Base-by-base conservation (phyloP, 2,113 vertebrate species). In the Procapra przewalskii region DNA sequence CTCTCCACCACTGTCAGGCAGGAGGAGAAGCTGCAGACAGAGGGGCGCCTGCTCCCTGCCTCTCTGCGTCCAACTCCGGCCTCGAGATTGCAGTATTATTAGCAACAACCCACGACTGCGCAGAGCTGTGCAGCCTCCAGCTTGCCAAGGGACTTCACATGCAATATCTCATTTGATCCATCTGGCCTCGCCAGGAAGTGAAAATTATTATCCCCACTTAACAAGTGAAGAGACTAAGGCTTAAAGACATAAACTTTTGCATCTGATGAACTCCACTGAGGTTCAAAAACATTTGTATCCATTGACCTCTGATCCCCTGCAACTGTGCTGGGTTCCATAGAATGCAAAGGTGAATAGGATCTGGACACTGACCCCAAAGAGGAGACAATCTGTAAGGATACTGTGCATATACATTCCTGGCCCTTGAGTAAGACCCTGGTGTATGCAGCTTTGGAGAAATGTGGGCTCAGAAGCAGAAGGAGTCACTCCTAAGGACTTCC, bases 31-130 rank as follows among this genome's bases (percentile, higher is more conserved):
- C 85, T 86, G 43, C 62, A 97, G 94, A 87, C 23, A 54, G 36
- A 84, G 92, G 80, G 80, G 33, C 4, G 7, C 83, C 60, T 87
- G 84, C 81, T 88, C 52, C 27, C 19, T 60, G 80, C 45, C 29
- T 80, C 59, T 90, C 62, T 43, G 54, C 48, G 40, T 95, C 85
- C 64, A 62, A 36, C 85, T 88, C 64, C 2, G 7, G 52, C 95
- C 85, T 87, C 3, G 9, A 85, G 79, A 92, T 91, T 90, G 36
- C 55, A 91, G 3, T 97, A 95, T 97, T 91, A 96, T 96, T 97
- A 93, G 91, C 81, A 96, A 94, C 84, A 94, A 57, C 60, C 88
- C 15, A 64, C 8, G 6, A 79, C 67, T 85, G 23, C 3, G 1
- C 52, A 13, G 75, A 90, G 45, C 50, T 95, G 45, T 86, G 25